These are phyloP conservation scores for Malacoraja senta DNA, from an alignment of 2,797 vertebrate species.

Conservation along the genomic window DNA sequence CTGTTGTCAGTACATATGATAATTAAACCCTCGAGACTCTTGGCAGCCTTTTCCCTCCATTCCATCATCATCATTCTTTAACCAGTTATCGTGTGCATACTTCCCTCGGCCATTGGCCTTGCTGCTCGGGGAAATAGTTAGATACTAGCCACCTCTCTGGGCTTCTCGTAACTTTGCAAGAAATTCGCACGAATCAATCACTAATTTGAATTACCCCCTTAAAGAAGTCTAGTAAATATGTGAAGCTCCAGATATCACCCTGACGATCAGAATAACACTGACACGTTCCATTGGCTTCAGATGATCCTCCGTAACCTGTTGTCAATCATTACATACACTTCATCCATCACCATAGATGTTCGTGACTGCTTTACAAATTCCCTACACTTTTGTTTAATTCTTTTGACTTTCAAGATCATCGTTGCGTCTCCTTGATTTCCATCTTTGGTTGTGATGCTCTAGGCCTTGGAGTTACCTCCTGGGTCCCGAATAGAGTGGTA, in stretches of 20 bases:
- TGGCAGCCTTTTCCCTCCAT: too few species aligned
- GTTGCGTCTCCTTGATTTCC: not conserved
- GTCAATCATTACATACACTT: not conserved
- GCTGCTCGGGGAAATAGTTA: too few species aligned
- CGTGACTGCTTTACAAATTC: not conserved
- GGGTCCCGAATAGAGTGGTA: too few species aligned
- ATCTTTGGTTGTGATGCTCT: not conserved
- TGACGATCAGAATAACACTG: not conserved
- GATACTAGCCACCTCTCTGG: too few species aligned
- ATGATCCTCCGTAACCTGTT: not conserved
- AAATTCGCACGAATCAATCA: not conserved
- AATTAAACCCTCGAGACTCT: too few species aligned
- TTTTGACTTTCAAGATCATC: not conserved
- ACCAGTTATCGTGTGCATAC: too few species aligned
- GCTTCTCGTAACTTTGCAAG: too few species aligned
- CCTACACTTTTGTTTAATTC: not conserved
- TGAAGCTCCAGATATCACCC: not conserved
- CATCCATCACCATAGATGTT: not conserved
- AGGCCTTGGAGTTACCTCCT: too few species aligned
- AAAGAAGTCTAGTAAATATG: not conserved
- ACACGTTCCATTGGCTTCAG: not conserved
- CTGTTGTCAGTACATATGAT: too few species aligned
- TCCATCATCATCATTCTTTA: too few species aligned
- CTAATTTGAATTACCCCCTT: not conserved
- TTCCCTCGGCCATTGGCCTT: too few species aligned